A percentile compares a stretch with the other conserved stretches of the same genome.
Evolutionary conservation across 2,113 vertebrate species (phyloP).

Genomic region (Lipotes vexillifer): DNA sequence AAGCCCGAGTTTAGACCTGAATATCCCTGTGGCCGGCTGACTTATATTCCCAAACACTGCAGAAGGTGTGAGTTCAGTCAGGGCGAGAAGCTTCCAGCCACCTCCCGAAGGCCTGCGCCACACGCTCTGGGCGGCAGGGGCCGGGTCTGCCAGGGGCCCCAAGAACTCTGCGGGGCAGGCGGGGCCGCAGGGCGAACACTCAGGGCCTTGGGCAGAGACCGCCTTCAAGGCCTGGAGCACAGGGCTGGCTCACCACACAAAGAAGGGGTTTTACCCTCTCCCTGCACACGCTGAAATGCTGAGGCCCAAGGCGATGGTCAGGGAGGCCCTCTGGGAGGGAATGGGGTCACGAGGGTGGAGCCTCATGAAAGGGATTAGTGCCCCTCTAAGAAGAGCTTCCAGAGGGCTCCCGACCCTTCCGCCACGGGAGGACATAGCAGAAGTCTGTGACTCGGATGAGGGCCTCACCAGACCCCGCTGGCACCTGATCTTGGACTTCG

Average conservation of each 20-base stretch:
- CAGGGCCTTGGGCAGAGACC: background rate
- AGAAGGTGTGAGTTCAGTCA: background rate
- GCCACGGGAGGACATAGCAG: background rate
- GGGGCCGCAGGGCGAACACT: background rate
- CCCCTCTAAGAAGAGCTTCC: background rate
- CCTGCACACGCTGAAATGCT: background rate
- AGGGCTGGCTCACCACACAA: background rate
- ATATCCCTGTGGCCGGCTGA: background rate
- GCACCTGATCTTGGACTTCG: background rate
- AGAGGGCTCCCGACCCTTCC: background rate
- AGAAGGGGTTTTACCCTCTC: background rate
- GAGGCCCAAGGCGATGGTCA: background rate
- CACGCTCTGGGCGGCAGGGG: background rate
- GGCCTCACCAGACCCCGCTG: background rate
- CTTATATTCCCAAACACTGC: accelerated
- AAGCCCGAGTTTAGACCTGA: background rate
- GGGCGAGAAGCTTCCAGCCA: too few species aligned
- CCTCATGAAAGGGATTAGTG: background rate
- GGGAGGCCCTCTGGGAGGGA: background rate
- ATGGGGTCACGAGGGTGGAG: background rate
- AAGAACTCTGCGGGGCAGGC: background rate
- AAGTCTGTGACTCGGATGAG: background rate
- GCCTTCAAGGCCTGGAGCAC: background rate
- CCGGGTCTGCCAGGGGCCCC: background rate
- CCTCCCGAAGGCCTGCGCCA: background rate